phyloP scores from a whole-genome alignment of 1,140 invertebrate species.

The Aphelenchoides besseyi region DNA sequence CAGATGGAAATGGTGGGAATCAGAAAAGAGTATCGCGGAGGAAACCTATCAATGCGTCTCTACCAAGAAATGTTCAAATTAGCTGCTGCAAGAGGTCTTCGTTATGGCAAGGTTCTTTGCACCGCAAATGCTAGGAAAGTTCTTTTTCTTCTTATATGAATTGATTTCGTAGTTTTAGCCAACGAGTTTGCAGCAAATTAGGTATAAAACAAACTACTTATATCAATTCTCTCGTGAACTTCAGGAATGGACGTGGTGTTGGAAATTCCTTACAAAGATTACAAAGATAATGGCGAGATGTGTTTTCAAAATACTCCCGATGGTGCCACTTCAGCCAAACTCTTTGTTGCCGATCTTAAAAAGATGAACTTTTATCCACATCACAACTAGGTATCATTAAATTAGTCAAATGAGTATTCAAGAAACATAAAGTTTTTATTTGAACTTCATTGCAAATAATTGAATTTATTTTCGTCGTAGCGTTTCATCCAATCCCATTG shows the following conservation, averaged over 20 bases:
- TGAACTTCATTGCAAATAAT: too few species aligned
- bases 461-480: neutral
- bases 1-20: neutral
- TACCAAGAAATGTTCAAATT: neutral
- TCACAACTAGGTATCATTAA: too few species aligned
- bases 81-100: neutral
- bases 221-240: too few species aligned
- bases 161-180: too few species aligned
- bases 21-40: neutral
- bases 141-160: too few species aligned
- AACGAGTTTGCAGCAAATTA: conserved; percentile 5
- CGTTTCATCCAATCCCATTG: neutral
- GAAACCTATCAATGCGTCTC: neutral
- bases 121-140: neutral
- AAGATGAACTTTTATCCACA: neutral
- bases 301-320: conserved; percentile 10
- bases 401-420: too few species aligned
- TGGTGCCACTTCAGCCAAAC: neutral
- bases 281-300: neutral
- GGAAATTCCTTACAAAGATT: neutral
- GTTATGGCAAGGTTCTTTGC: neutral
- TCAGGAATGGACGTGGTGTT: neutral
- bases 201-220: neutral
- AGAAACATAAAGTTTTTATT: neutral
- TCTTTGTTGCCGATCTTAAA: neutral